phyloP scores from a whole-genome alignment of 2,888 invertebrate genomes.

The Apodemia zela region DNA sequence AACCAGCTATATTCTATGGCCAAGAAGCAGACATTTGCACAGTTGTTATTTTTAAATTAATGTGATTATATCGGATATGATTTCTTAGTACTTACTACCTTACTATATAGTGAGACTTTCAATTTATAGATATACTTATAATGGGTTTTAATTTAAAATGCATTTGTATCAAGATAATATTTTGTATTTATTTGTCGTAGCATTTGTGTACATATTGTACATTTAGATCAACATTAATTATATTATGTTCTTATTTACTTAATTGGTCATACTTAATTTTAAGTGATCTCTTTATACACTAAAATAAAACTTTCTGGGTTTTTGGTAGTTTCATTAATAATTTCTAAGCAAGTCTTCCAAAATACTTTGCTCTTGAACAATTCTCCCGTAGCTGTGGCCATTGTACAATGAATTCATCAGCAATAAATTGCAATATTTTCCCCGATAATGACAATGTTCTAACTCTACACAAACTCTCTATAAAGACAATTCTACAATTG shows the following conservation, averaged over 20 bases:
- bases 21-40: neutral
- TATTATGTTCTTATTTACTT: slow-evolving; percentile 2
- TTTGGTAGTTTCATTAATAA: slow-evolving; percentile 35
- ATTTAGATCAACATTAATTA: slow-evolving; percentile 3
- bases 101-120: neutral
- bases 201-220: slow-evolving; percentile 13
- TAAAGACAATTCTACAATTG: slow-evolving; percentile 89
- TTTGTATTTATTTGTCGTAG: slow-evolving; percentile 6
- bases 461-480: slow-evolving; percentile 97
- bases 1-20: too few relatives aligned
- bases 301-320: slow-evolving; percentile 36
- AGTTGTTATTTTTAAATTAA: neutral
- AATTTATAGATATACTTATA: neutral
- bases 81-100: neutral
- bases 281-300: slow-evolving; percentile 19
- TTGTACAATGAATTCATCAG: slow-evolving; percentile 94
- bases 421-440: slow-evolving; percentile 89
- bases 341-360: slow-evolving; percentile 83
- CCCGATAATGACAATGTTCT: slow-evolving; percentile 93
- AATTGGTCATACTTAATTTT: slow-evolving; percentile 17
- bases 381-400: slow-evolving; percentile 89
- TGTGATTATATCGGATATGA: neutral
- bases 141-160: slow-evolving; percentile 8
- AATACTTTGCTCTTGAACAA: slow-evolving; percentile 86
- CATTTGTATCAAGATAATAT: slow-evolving; percentile 3